A percentile compares a stretch with the other conserved stretches of the same genome.
Conservation (phyloP, 2,113 vertebrate genomes). For the Rhipidura dahli region DNA sequence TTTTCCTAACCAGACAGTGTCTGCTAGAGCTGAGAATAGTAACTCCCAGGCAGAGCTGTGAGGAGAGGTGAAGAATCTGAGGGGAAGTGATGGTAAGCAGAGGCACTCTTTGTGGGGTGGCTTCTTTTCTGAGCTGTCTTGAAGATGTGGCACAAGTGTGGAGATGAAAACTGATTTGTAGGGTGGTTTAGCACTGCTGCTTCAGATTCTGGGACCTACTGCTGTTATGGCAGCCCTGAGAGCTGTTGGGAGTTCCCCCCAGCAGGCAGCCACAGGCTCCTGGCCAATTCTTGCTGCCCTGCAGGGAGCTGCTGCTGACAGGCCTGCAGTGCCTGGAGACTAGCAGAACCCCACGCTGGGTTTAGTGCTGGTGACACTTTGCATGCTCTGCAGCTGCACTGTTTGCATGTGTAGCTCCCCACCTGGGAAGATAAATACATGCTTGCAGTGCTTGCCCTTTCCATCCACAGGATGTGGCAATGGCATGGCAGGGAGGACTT, state of each 20-base stretch:
- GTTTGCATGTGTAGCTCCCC: background rate
- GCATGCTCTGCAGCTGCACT: background rate
- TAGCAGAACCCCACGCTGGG: background rate
- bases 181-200: background rate
- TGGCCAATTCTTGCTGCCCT: rapidly evolving
- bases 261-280: background rate
- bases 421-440: background rate
- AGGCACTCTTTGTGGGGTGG: background rate
- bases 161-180: background rate
- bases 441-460: background rate
- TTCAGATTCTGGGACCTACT: background rate
- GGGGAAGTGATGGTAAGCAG: background rate
- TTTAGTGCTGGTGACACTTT: background rate
- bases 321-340: background rate
- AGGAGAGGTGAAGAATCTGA: background rate
- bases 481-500: background rate
- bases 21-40: background rate
- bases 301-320: background rate
- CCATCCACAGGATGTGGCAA: rapidly evolving
- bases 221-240: background rate
- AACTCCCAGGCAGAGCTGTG: background rate
- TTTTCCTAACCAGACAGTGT: background rate
- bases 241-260: background rate
- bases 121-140: background rate
- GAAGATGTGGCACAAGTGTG: background rate